phyloP scores from a whole-genome alignment of 2,113 vertebrate species.

The Ploceus nigricollis region DNA sequence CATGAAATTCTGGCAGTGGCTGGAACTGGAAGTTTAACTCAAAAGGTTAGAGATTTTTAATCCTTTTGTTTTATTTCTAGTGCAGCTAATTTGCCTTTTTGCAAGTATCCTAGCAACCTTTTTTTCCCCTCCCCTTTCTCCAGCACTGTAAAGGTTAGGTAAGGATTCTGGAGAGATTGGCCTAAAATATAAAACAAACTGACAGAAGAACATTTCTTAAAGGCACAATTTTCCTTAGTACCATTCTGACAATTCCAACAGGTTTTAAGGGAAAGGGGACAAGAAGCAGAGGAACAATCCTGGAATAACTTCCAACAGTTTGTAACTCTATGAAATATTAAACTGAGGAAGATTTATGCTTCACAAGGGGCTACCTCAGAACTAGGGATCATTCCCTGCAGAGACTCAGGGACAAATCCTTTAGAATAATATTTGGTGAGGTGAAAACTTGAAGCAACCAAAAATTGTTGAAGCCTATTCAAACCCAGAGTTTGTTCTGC shows the following conservation, averaged over 20 bases:
- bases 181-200: slow-evolving; percentile 38
- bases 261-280: background rate
- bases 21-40: background rate
- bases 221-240: background rate
- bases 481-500: background rate
- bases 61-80: slow-evolving; percentile 55
- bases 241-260: background rate
- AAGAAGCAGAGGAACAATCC: background rate
- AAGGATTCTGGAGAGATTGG: slow-evolving; percentile 38
- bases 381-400: background rate
- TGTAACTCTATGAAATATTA: background rate
- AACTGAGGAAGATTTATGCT: background rate
- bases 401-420: background rate
- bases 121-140: background rate
- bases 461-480: background rate
- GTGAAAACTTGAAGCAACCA: background rate
- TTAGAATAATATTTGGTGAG: background rate
- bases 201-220: slow-evolving; percentile 30
- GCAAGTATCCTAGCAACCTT: slow-evolving; percentile 67
- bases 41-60: slow-evolving; percentile 25
- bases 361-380: background rate
- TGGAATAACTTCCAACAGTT: background rate
- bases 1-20: background rate
- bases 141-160: slow-evolving; percentile 52
- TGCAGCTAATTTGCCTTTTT: slow-evolving; percentile 62